Conservation (phyloP, 1,140 invertebrate genomes). For the Wiebesia pumilae region DNA sequence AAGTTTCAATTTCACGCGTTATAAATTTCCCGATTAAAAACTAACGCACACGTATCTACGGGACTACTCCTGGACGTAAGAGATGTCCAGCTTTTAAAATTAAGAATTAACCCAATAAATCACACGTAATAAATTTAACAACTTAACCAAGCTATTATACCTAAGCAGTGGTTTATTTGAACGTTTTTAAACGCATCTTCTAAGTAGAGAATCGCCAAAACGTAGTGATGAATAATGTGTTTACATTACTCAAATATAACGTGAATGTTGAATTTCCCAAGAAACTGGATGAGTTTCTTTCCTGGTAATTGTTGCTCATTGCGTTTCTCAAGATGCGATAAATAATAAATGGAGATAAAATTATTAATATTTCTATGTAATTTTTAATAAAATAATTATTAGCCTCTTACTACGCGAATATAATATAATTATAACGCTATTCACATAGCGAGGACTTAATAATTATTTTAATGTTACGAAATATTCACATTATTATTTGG, state of each 20-base stretch:
- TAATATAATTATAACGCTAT: no score
- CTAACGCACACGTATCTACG: neutral
- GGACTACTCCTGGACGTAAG: neutral
- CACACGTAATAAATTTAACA: neutral
- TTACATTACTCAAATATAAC: no score
- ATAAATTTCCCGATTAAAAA: conserved; percentile 39
- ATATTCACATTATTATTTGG: neutral
- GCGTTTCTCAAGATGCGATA: neutral
- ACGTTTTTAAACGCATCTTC: no score
- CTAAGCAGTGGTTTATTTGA: no score
- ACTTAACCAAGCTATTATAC: neutral
- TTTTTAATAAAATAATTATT: neutral
- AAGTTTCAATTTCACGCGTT: conserved; percentile 43
- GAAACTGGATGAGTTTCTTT: neutral
- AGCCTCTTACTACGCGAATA: no score
- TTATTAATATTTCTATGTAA: neutral
- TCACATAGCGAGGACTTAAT: no score
- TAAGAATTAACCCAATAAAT: neutral
- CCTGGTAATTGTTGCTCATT: neutral
- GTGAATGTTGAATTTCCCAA: neutral
- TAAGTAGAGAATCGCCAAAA: no score
- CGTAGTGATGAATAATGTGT: no score
- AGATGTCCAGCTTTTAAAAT: neutral
- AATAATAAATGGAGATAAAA: neutral
- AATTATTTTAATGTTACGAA: no score